Evolutionary conservation across 1,140 invertebrate species (phyloP), one percentile per base, ranked within the genome.

Genomic region (Laupala kohalensis): DNA sequence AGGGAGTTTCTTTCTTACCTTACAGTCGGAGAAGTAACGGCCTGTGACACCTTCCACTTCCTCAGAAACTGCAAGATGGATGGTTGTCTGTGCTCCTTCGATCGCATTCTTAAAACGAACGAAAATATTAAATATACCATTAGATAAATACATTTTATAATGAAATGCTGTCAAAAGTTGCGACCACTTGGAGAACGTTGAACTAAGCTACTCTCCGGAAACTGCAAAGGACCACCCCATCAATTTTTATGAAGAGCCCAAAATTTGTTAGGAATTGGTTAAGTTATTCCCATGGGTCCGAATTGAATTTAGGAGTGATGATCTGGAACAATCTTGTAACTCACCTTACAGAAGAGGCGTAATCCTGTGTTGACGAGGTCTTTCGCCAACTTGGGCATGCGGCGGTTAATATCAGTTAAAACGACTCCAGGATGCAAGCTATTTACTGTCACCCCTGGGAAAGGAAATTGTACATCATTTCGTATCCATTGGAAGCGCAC

Each of bases 11-110:
- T 4, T 19, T 13, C 84, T 84, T 77, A 90, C 87, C 69, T 84
- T 84, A 79, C 93, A 96, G 77, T 96, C 92, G 64, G 87, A 84
- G 75, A 89, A 96, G 80, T 95, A 96, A 82, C 91, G 90, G 68
- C 94, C 95, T 25, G 81, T 88, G 0, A 90, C 84, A 64, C 85
- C 87, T 70, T 87, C 82, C 0, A 96, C 77, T 71, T 91, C 89
- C 67, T 94, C 89, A 25, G 90, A 87, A 0, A 92, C 87, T 0
- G 92, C 90, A 64, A 92, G 79, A 78, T 91, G 87, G 66, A 96
- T 87, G 2, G 86, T 85, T 0, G 93, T 95, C 76, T 95, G 92
- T 19, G 91, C 91, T 6, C 93, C 93, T 79, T 71, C 70, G 15
- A 62, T 37, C 13, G 53, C 53, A 64, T 70, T 26, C 69, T 70